Base-by-base conservation (phyloP, 1,140 invertebrate species). In the Drosophila burlai region DNA sequence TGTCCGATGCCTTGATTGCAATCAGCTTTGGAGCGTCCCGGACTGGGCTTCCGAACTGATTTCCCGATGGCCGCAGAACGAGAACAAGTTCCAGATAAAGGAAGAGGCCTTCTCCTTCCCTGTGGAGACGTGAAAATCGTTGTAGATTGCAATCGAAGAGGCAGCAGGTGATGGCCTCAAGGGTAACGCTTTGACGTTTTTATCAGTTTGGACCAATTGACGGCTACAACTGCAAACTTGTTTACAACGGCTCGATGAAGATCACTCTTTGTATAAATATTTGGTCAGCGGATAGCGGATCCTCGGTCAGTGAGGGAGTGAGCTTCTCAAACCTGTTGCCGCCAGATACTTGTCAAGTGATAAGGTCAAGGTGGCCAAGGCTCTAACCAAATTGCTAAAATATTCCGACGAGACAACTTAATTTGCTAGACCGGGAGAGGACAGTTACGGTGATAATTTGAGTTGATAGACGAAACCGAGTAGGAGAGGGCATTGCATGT, bases 161-260 rank as follows among this genome's bases (percentile, higher is more conserved):
- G 63, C 68, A 55, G 49, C 81, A 76, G 83, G 72, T 84, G 80
- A 84, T 69, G 64, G 72, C 80, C 80, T 76, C 72, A 54, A 78
- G 83, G 83, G 75, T 77, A 77, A 57, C 77, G 64, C 72, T 76
- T 69, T 86, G 83, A 86, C 84, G 81, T 83, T 87, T 86, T 86
- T 86, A 86, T 86, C 83, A 86, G 83, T 66, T 69, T 52, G 61
- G 68, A 54, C 61, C 79, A 79, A 82, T 80, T 87, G 80, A 80
- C 83, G 75, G 64, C 75, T 18, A 59, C 54, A 65, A 80, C 62
- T 46, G 54, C 36, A 59, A 52, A 68, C 62, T 50, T 83, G 81
- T 83, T 63, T 63, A 63, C 60, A 81, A 11, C 66, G n/a, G 18
- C 29, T 42, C 54, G 26, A 76, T 55, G 54, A 46, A 36, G 40